Percentiles rank a stretch among this genome's conserved stretches.
Evolutionary conservation across 2,113 vertebrate species (phyloP).

Genomic region (Phylloscopus trochilus): DNA sequence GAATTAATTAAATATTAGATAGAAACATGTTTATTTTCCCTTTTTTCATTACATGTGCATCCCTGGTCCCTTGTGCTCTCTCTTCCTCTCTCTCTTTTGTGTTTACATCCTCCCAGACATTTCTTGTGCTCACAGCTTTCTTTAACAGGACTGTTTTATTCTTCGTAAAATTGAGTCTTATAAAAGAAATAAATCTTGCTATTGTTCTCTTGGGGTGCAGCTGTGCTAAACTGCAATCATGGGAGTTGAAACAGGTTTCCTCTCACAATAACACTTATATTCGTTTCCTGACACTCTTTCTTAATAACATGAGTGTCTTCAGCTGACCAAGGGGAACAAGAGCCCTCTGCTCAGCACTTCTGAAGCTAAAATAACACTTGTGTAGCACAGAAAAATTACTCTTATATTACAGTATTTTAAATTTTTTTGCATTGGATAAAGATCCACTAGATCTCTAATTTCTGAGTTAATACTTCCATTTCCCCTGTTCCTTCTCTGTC

Average conservation of each 20-base stretch:
- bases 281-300: slow-evolving; percentile 50
- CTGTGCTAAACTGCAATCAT: slow-evolving; percentile 52
- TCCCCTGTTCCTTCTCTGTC: neutral
- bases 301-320: slow-evolving; percentile 56
- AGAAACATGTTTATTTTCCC: neutral
- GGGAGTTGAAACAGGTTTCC: slow-evolving; percentile 61
- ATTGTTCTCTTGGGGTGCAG: slow-evolving; percentile 52
- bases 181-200: slow-evolving; percentile 63
- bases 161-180: slow-evolving; percentile 49
- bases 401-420: neutral
- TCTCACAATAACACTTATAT: slow-evolving; percentile 57
- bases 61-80: neutral
- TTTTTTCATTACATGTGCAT: neutral
- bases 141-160: slow-evolving; percentile 14
- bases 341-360: slow-evolving; percentile 16
- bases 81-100: neutral
- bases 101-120: neutral
- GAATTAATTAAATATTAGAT: neutral
- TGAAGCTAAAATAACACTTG: neutral
- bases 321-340: slow-evolving; percentile 33
- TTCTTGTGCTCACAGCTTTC: neutral
- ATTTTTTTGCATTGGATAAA: neutral
- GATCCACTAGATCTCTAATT: neutral
- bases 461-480: neutral
- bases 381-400: neutral